Evolutionary conservation across 2,113 vertebrate genomes (phyloP), one percentile per base, ranked within the genome.

Genomic region (Oostethus manadensis): DNA sequence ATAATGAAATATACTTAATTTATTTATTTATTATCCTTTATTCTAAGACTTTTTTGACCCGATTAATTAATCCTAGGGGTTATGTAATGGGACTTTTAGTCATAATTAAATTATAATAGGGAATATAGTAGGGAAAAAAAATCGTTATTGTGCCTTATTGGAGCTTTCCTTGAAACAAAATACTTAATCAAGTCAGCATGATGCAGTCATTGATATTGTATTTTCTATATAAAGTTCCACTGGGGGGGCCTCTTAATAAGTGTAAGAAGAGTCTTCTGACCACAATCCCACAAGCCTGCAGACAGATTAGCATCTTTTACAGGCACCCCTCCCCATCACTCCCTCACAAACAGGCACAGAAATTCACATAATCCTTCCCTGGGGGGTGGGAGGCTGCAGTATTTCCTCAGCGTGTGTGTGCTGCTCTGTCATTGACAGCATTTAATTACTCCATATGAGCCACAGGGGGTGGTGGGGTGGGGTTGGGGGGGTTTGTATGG

Each of bases 401-500:
- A 63, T 60, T 84, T 69, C 67, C 65, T 62, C 26, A 0, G 38
- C 70, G 62, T 60, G 57, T 62, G 72, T 62, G 66, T 67, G 68
- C 70, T 70, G 58, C 79, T 17, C 53, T 71, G 66, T 71, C 60
- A 67, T 40, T 68, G 82, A 74, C 69, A 43, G 76, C 43, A 50
- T 45, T 60, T 72, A 74, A 78, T 76, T 64, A 66, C 53, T 74
- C 70, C 60, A 64, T 71, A 80, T 77, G 51, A 71, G 73, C 60
- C 62, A 50, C 62, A 71, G 68, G 45, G 21, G 63, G 61, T 71
- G 66, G 42, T 62, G 77, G 75, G 76, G 70, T 58, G 54, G 58
- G 73, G 79, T n/a, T n/a, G 76, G 76, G 62, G 51, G 66, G 74
- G 79, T 79, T 81, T 80, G 43, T 55, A 48, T 71, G 66, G 48